Evolutionary conservation across 2,888 invertebrate genomes (phyloP).

Genomic region (Chelonus formosanus): DNA sequence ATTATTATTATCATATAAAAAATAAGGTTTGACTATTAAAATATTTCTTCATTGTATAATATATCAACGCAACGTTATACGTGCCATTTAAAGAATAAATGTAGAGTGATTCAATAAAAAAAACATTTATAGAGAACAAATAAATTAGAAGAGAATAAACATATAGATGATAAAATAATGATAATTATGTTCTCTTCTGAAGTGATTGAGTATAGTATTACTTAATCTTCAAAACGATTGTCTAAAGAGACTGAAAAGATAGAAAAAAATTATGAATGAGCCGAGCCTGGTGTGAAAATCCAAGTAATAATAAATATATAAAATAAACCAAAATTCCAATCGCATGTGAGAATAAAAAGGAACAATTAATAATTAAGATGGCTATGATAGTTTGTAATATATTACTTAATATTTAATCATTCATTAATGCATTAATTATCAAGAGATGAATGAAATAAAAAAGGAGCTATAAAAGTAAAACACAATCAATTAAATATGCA

Average conservation of each 20-base stretch:
- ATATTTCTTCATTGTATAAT: constrained; percentile 3
- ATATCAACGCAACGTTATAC: constrained; percentile 16
- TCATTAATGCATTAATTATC: constrained; percentile 24
- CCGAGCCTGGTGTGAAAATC: constrained; percentile 18
- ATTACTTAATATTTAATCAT: constrained; percentile 2
- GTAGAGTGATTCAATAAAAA: constrained; percentile 12
- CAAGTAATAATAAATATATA: constrained; percentile 18
- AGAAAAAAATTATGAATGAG: constrained; percentile 14
- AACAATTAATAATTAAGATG: constrained; percentile 31
- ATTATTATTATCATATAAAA: neutral
- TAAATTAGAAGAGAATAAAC: constrained; percentile 33
- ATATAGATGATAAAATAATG: constrained; percentile 36
- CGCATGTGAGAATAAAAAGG: constrained; percentile 21
- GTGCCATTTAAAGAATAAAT: constrained; percentile 20
- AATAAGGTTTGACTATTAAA: constrained; percentile 7
- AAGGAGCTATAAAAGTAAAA: neutral
- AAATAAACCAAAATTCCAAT: neutral
- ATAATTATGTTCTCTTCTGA: constrained; percentile 28
- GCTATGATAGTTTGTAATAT: constrained; percentile 30
- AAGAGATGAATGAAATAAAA: constrained; percentile 10
- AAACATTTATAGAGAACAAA: constrained; percentile 25
- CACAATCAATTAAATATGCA: neutral
- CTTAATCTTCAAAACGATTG: constrained; percentile 17
- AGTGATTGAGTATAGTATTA: constrained; percentile 11
- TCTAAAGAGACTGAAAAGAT: constrained; percentile 22